Evolutionary conservation across 2,888 invertebrate species (phyloP).

Genomic region (Ptychoptera contaminata): DNA sequence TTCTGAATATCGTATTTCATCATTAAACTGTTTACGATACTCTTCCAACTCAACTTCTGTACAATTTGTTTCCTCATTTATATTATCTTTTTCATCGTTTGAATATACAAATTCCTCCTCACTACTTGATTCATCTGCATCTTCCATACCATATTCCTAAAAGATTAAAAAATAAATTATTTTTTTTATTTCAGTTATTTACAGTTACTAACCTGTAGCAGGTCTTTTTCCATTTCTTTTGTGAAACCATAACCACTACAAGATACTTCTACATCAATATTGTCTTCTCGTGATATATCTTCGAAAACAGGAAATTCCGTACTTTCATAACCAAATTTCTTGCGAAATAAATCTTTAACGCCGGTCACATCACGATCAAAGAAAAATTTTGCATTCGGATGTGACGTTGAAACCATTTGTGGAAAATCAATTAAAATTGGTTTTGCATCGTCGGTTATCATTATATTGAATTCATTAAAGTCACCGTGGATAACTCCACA

Average conservation of each 20-base stretch:
- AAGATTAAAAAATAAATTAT: constrained; percentile 5
- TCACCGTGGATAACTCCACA: constrained; percentile 97
- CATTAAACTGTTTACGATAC: constrained; percentile 24
- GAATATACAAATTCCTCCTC: constrained; percentile 18
- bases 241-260: constrained; percentile 90
- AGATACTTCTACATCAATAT: constrained; percentile 73
- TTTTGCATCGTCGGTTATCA: constrained; percentile 64
- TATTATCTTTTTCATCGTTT: constrained; percentile 17
- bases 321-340: constrained; percentile 79
- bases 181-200: not conserved
- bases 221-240: constrained; percentile 60
- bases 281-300: constrained; percentile 61
- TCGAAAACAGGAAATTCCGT: constrained; percentile 59
- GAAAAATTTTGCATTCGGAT: constrained; percentile 78
- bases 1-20: constrained; percentile 32
- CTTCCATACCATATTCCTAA: constrained; percentile 37
- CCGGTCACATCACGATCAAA: constrained; percentile 94
- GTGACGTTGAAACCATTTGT: constrained; percentile 94
- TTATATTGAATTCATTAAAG: constrained; percentile 98
- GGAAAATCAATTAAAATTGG: constrained; percentile 94
- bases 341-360: constrained; percentile 77
- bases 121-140: constrained; percentile 20
- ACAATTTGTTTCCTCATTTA: constrained; percentile 13
- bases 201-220: constrained; percentile 34
- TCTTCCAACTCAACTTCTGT: constrained; percentile 23